phyloP scores from a whole-genome alignment of 1,140 invertebrate species.

The Berghia stephanieae region DNA sequence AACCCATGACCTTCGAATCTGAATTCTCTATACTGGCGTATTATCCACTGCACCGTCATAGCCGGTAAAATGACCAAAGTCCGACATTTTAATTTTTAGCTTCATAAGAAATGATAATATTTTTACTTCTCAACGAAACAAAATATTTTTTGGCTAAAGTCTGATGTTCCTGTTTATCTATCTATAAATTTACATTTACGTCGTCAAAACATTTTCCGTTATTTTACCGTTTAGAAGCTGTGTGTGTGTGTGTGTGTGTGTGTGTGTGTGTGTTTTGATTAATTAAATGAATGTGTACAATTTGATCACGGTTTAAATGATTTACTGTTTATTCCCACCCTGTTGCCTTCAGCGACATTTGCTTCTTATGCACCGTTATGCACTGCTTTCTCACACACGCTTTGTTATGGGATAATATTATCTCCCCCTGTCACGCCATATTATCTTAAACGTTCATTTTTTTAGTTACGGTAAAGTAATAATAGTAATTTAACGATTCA shows the following conservation, averaged over 20 bases:
- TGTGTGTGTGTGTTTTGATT: background rate
- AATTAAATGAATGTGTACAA: background rate
- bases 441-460: background rate
- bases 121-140: too few species aligned
- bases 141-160: too few species aligned
- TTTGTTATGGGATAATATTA: background rate
- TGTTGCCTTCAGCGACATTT: background rate
- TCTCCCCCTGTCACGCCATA: constrained; percentile 1
- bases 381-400: background rate
- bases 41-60: too few species aligned
- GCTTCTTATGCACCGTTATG: background rate
- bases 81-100: too few species aligned
- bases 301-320: background rate
- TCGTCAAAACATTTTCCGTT: background rate
- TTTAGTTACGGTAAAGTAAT: too few species aligned
- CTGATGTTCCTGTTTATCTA: too few species aligned
- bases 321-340: background rate
- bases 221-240: background rate
- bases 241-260: background rate
- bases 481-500: too few species aligned
- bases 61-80: too few species aligned
- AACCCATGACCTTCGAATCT: too few species aligned
- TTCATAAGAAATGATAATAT: too few species aligned
- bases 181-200: too few species aligned
- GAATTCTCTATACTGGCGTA: too few species aligned